A percentile compares a stretch with the other conserved stretches of the same genome.
These are phyloP conservation scores for Leptopilina syphax DNA, from an alignment of 2,888 invertebrate genomes.

Conservation along the genomic window DNA sequence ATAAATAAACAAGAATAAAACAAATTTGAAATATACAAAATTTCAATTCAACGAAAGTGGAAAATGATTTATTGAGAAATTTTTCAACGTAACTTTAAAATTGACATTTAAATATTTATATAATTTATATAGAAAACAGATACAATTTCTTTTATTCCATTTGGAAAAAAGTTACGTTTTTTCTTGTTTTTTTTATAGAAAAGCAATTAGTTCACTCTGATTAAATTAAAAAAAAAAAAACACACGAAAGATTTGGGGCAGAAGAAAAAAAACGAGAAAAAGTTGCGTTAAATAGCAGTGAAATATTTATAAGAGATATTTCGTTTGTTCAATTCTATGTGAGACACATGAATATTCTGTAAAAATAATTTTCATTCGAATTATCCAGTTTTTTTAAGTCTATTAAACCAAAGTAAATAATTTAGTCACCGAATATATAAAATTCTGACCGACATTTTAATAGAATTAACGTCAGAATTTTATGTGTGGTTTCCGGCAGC, in stretches of 20 bases:
- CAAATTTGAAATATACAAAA: too few species aligned
- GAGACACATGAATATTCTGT: not conserved
- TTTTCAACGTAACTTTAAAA: too few species aligned
- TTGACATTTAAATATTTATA: too few species aligned
- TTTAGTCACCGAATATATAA: not conserved
- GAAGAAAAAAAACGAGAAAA: not conserved
- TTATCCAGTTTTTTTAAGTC: not conserved
- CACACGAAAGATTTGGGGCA: not conserved
- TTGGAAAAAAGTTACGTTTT: not conserved
- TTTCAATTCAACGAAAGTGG: too few species aligned
- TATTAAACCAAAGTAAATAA: not conserved
- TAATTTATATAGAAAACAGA: too few species aligned
- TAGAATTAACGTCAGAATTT: too few species aligned
- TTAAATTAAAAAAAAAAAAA: not conserved
- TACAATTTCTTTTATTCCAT: too few species aligned
- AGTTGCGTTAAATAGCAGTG: slow-evolving; percentile 7
- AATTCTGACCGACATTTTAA: too few species aligned
- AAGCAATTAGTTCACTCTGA: slow-evolving; percentile 6
- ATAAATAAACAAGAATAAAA: too few species aligned
- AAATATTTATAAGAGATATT: not conserved
- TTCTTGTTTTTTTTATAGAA: not conserved
- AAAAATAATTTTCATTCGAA: too few species aligned
- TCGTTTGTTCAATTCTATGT: not conserved
- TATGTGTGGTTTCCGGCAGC: too few species aligned
- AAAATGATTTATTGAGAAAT: too few species aligned